Percentiles rank a stretch among this genome's conserved stretches.
phyloP scores from a whole-genome alignment of 1,140 invertebrate species.

The Zeugodacus cucurbitae region DNA sequence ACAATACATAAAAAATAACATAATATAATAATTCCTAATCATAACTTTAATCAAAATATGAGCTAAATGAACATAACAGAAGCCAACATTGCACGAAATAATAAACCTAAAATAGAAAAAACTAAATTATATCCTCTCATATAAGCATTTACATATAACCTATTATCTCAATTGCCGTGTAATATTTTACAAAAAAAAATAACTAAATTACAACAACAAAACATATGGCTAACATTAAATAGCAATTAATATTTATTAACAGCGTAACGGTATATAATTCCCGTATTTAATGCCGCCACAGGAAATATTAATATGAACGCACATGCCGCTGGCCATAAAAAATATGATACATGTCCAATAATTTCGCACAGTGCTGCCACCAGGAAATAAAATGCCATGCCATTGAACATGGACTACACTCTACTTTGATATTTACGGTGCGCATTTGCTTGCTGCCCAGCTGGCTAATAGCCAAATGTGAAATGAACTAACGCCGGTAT shows the following conservation, averaged over 20 bases:
- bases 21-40: too few relatives aligned
- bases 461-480: not conserved
- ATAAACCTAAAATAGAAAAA: too few relatives aligned
- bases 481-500: not conserved
- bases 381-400: not conserved
- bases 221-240: not conserved
- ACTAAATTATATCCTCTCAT: too few relatives aligned
- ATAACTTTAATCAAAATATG: too few relatives aligned
- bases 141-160: too few relatives aligned
- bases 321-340: not conserved
- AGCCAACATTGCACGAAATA: too few relatives aligned
- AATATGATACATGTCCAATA: not conserved
- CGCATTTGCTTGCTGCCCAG: not conserved
- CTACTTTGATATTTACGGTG: not conserved
- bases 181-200: not conserved
- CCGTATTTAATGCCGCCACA: not conserved
- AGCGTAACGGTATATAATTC: not conserved
- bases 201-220: not conserved
- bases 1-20: too few relatives aligned
- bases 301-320: not conserved
- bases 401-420: not conserved
- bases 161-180: too few relatives aligned
- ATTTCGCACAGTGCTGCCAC: not conserved
- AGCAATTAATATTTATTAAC: conserved; percentile 25
- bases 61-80: too few relatives aligned